Evolutionary conservation across 2,888 invertebrate genomes (phyloP).

Genomic region (Cephus runcator): DNA sequence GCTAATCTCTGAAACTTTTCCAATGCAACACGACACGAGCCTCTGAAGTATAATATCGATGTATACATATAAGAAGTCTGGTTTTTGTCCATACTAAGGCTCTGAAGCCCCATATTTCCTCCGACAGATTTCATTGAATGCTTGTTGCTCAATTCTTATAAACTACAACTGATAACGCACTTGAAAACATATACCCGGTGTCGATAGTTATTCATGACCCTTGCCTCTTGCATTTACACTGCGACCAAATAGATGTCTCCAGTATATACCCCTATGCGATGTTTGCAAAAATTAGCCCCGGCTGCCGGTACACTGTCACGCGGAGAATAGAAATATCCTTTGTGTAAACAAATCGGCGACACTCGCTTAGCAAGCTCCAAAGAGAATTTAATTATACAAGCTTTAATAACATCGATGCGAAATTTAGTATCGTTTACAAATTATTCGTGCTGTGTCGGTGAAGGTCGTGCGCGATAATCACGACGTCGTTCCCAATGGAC

Average conservation of each 20-base stretch:
- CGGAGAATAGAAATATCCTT: constrained; percentile 11
- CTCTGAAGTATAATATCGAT: not conserved
- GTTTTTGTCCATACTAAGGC: not conserved
- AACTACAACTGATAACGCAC: not conserved
- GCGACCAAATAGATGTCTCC: not conserved
- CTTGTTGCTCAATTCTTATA: not conserved
- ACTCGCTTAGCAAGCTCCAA: not conserved
- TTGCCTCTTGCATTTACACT: not conserved
- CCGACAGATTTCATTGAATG: not conserved
- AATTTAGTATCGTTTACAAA: constrained; percentile 1
- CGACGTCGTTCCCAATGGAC: not conserved
- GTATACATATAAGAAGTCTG: not conserved
- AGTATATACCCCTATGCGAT: not conserved
- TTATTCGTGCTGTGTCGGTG: not conserved
- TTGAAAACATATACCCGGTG: not conserved
- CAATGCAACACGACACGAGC: not conserved
- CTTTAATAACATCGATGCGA: not conserved
- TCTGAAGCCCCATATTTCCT: not conserved
- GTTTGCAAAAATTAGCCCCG: constrained; percentile 13
- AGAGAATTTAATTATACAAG: not conserved
- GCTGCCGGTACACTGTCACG: constrained; percentile 6
- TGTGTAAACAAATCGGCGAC: constrained; percentile 17
- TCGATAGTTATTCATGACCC: not conserved
- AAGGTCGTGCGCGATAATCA: not conserved
- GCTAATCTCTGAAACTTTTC: not conserved